Base-by-base conservation (phyloP, 2,797 vertebrate species). In the Phrynocephalus guinanensis region DNA sequence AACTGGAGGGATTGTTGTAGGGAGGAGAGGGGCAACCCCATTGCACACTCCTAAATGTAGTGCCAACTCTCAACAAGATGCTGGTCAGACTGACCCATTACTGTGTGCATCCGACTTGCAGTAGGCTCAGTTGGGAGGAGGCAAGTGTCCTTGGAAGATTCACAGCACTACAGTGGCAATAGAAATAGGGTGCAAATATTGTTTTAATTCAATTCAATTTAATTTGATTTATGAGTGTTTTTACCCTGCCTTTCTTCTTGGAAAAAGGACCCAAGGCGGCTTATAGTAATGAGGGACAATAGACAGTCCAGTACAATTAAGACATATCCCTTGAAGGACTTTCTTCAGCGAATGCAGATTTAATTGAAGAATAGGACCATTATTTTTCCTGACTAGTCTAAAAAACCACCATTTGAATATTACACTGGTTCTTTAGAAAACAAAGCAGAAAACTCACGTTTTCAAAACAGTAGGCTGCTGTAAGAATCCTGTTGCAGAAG, bases 81-180 rank as follows among this genome's bases (percentile, higher is more conserved):
- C 28, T 56, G 84, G 15, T 80, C n/a, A 56, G 60, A 50, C 24
- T 75, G 60, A 70, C 38, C 75, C 28, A 50, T 9, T 48, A 6
- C n/a, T 87, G 56, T 87, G 56, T 73, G 15, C 70, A 75, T 75
- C 56, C 44, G 50, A 56, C 13, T 13, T 70, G 30, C 22, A 79
- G 5, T 52, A 63, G 38, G 73, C 81, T 71, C 44, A 72, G 48
- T 72, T n/a, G 50, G 63, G 26, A 73, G 52, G 30, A 16, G 9
- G n/a, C 79, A 86, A 30, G 60, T 78, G 82, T 60, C n/a, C 18
- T 79, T 79, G 52, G 78, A 85, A 79, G n/a, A 28, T 44, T 81
- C 33, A 82, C 15, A 48, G 66, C 38, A 82, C 33, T 68, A 70
- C 44, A 73, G 33, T 48, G n/a, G 16, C 5, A 73, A 48, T 44